Evolutionary conservation across 2,888 invertebrate genomes (phyloP).

Genomic region (Theristus sp.): DNA sequence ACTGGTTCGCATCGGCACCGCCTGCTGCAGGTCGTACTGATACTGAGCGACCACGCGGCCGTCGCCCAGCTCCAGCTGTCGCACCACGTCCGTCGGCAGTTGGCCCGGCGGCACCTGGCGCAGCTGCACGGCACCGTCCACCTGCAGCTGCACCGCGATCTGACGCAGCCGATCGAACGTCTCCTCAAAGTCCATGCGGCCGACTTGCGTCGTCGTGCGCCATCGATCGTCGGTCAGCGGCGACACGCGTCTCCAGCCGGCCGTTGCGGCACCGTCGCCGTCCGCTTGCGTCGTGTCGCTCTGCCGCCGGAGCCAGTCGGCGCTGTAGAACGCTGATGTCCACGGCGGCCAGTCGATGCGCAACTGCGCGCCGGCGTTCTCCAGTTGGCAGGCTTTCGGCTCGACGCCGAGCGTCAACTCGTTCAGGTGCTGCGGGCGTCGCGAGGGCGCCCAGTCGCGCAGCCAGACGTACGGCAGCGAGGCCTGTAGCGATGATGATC

Average conservation of each 20-base stretch:
- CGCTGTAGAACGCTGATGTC: background rate
- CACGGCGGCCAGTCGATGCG: background rate
- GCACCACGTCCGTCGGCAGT: background rate
- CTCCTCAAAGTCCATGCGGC: too few species aligned
- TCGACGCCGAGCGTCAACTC: background rate
- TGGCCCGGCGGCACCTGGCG: background rate
- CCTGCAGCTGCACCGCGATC: background rate
- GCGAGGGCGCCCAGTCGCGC: background rate
- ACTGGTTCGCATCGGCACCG: too few species aligned
- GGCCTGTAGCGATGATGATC: too few species aligned
- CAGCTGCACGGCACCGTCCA: background rate
- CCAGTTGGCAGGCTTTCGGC: background rate
- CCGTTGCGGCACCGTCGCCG: too few species aligned
- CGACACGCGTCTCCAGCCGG: too few species aligned
- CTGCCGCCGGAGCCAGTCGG: background rate
- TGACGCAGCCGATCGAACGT: too few species aligned
- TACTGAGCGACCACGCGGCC: background rate
- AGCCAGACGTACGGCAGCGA: background rate
- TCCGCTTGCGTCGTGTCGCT: background rate
- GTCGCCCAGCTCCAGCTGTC: background rate
- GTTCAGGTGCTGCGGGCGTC: background rate
- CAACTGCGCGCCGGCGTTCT: background rate
- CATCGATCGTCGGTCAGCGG: too few species aligned
- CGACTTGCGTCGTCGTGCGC: too few species aligned
- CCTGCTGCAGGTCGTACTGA: too few species aligned